These are phyloP conservation scores for Rhynchophorus ferrugineus DNA, from an alignment of 1,140 invertebrate genomes.

Conservation along the genomic window DNA sequence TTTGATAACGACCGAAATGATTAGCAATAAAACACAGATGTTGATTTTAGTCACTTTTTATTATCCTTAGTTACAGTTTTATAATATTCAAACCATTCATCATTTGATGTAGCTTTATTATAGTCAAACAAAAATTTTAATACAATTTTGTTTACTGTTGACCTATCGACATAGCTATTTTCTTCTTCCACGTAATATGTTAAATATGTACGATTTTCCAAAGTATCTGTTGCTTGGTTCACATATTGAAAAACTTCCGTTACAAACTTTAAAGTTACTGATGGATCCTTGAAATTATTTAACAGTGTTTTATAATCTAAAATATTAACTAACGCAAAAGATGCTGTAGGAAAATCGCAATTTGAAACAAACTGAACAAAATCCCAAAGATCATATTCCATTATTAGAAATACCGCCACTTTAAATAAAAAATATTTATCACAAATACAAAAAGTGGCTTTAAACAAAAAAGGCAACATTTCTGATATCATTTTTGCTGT, in stretches of 20 bases:
- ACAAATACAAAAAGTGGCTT: slow-evolving; percentile 3
- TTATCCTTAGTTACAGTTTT: background rate
- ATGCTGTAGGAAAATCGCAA: background rate
- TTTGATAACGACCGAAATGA: no score
- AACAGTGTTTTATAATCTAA: slow-evolving; percentile 1
- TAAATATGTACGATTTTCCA: background rate
- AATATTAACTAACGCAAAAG: background rate
- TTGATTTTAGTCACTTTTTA: background rate
- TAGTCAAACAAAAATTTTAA: background rate
- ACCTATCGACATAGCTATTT: background rate
- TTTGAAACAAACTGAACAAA: slow-evolving; percentile 2
- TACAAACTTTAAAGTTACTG: slow-evolving; percentile 7
- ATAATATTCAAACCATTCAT: background rate
- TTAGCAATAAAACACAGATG: background rate
- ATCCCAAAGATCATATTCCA: slow-evolving; percentile 5
- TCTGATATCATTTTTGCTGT: slow-evolving; percentile 7
- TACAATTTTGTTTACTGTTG: background rate
- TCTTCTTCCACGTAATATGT: background rate
- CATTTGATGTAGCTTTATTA: background rate
- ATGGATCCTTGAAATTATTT: background rate
- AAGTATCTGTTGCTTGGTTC: background rate
- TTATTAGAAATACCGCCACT: slow-evolving; percentile 6
- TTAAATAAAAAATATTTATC: slow-evolving; percentile 8
- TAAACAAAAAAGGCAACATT: slow-evolving; percentile 5
- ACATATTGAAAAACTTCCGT: slow-evolving; percentile 1